phyloP scores from a whole-genome alignment of 1,140 invertebrate genomes.

The Probaryconus sp. region DNA sequence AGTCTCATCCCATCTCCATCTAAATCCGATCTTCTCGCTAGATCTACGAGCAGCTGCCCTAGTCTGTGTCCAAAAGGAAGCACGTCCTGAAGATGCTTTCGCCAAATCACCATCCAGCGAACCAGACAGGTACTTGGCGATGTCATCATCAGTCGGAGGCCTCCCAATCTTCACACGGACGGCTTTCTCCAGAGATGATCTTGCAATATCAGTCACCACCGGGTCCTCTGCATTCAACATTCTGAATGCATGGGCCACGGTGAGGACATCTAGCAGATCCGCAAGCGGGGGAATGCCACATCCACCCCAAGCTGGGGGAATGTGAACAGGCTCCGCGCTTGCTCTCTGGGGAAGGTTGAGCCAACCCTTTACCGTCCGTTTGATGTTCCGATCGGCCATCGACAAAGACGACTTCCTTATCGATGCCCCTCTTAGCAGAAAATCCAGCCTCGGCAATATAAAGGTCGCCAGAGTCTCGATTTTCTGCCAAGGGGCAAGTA shows the following conservation, averaged over 20 bases:
- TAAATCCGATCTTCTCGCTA: background rate
- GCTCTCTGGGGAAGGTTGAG: slow-evolving; percentile 63
- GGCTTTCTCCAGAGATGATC: slow-evolving; percentile 10
- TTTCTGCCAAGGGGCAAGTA: slow-evolving; percentile 73
- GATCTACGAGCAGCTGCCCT: slow-evolving; percentile 33
- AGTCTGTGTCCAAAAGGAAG: slow-evolving; percentile 44
- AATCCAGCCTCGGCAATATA: slow-evolving; percentile 66
- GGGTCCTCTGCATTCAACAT: slow-evolving; percentile 56
- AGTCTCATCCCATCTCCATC: slow-evolving; percentile 37
- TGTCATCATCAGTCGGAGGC: slow-evolving; percentile 2
- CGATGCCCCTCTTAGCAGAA: slow-evolving; percentile 55
- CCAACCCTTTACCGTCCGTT: slow-evolving; percentile 59
- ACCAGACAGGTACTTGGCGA: slow-evolving; percentile 53
- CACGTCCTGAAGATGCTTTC: background rate
- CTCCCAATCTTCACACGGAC: slow-evolving; percentile 12
- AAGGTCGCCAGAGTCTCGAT: slow-evolving; percentile 68
- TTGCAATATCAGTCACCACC: slow-evolving; percentile 44
- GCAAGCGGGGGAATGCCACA: slow-evolving; percentile 57
- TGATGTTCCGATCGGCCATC: slow-evolving; percentile 51
- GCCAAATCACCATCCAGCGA: slow-evolving; percentile 30
- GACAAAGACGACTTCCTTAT: slow-evolving; percentile 49
- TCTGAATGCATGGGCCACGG: slow-evolving; percentile 61
- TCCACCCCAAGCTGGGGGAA: slow-evolving; percentile 50
- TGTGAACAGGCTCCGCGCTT: slow-evolving; percentile 56
- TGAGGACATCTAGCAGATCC: slow-evolving; percentile 46